Evolutionary conservation across 1,140 invertebrate species (phyloP).

Genomic region (Metopolophium dirhodum): DNA sequence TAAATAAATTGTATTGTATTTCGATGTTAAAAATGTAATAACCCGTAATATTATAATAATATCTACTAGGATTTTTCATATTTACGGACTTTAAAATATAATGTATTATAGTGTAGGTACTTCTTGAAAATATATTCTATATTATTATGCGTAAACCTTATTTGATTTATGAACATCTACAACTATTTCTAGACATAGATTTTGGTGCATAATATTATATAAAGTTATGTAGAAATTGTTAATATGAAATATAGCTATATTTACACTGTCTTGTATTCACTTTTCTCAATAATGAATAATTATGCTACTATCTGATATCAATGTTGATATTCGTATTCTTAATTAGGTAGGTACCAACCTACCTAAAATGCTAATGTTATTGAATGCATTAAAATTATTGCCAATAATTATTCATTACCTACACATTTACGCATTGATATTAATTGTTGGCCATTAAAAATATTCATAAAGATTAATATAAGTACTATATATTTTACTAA

Average conservation of each 20-base stretch:
- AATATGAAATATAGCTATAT: background rate
- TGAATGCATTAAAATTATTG: background rate
- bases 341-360: background rate
- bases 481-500: background rate
- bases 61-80: too few relatives aligned
- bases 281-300: background rate
- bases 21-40: background rate
- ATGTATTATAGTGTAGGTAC: background rate
- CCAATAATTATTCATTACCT: background rate
- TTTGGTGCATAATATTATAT: background rate
- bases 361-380: background rate
- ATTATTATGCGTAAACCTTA: background rate
- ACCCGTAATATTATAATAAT: background rate
- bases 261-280: background rate
- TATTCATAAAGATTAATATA: background rate
- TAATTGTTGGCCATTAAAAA: background rate
- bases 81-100: background rate
- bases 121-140: background rate
- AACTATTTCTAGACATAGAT: background rate
- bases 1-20: background rate
- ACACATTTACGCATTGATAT: background rate
- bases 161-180: background rate
- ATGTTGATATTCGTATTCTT: background rate
- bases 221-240: background rate
- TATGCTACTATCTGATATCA: background rate